Evolutionary conservation across 2,888 invertebrate genomes (phyloP), one percentile per base, ranked within the genome.

Genomic region (Ormyrus labotus): DNA sequence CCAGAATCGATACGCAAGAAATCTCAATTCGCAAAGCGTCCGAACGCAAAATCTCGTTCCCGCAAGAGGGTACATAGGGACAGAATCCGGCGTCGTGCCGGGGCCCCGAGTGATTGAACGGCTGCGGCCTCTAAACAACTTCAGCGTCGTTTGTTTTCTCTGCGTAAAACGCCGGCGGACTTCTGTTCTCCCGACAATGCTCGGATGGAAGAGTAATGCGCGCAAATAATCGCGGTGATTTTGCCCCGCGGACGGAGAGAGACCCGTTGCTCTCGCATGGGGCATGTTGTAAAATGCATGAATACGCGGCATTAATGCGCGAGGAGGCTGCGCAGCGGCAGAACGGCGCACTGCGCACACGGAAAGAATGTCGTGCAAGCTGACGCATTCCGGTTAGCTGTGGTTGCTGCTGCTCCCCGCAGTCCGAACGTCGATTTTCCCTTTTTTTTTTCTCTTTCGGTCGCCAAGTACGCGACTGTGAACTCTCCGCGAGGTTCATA

Each of bases 181-280:
- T 60, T 48, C 57, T 45, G 47, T n/a, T 6, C 10, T 47, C 10
- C 34, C 63, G 48, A 69, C 70, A 51, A 77, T 73, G 48, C 67
- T 9, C 5, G 50, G 60, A 63, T 45, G 48, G n/a, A 53, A 77
- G 77, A 81, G 64, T 81, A 77, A 77, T 77, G 77, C 64, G 72
- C 77, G 72, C 81, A 68, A 73, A 81, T 81, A 81, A 81, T 81
- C 81, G 73, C 77, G 77, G 81, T 77, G 81, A 77, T 81, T 77
- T 80, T 65, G 61, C 48, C 48, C 53, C 50, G 63, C 53, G 53
- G 55, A 34, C 34, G n/a, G 13, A 13, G 13, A n/a, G n/a, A 10
- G 51, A 13, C 48, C 34, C 34, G 34, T 34, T 4, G 34, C 3
- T 19, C 34, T 1, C 51, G 13, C 13, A 13, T 13, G 60, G 65